Conservation (phyloP, 2,113 vertebrate genomes). For the Nanorana parkeri region DNA sequence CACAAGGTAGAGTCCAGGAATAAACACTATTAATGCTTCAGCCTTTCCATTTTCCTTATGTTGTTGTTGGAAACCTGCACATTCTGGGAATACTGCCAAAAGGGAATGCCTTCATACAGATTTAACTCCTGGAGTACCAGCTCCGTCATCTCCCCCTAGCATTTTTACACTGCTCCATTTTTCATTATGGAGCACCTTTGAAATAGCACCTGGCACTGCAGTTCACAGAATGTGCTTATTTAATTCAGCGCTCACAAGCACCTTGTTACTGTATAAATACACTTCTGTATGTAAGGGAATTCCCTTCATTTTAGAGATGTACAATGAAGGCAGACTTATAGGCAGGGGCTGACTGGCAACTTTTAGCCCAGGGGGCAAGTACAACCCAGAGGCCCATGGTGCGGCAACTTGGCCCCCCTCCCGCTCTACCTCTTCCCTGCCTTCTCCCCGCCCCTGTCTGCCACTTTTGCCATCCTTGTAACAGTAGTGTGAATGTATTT, state of each 20-base stretch:
- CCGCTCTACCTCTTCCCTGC: no score
- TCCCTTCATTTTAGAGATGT: no score
- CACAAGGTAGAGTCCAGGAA: constrained; percentile 38
- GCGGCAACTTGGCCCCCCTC: no score
- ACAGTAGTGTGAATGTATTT: no score
- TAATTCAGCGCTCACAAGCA: not conserved
- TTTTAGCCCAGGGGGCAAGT: no score
- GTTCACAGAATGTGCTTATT: constrained; percentile 6
- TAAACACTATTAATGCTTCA: constrained; percentile 42
- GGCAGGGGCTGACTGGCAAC: no score
- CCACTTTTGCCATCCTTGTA: no score
- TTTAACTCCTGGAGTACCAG: constrained; percentile 24
- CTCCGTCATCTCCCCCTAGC: not conserved
- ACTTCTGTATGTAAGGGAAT: not conserved
- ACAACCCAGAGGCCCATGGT: no score
- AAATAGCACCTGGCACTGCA: constrained; percentile 12
- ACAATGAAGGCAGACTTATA: no score
- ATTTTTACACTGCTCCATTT: constrained; percentile 2
- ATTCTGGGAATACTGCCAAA: constrained; percentile 36
- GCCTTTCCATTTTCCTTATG: constrained; percentile 48
- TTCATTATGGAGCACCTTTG: not conserved
- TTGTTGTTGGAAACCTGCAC: constrained; percentile 43
- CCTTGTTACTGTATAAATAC: not conserved
- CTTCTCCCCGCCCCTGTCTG: no score
- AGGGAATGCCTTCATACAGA: constrained; percentile 31